Conservation (phyloP, 2,888 invertebrate species). For the Hedya salicella region DNA sequence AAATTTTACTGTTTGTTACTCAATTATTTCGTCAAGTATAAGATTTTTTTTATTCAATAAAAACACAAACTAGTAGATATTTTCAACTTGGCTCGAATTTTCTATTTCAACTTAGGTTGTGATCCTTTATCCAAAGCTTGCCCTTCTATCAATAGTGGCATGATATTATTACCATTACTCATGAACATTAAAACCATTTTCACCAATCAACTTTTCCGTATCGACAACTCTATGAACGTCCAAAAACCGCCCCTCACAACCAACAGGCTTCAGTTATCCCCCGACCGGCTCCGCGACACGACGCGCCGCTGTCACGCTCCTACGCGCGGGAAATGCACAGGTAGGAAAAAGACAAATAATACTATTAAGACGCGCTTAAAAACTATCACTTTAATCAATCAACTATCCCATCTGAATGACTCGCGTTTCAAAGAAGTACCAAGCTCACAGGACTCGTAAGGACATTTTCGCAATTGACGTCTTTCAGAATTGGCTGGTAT, state of each 20-base stretch:
- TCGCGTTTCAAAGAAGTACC: background rate
- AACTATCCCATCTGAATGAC: background rate
- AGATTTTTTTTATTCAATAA: too few species aligned
- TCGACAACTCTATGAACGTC: conserved; percentile 59
- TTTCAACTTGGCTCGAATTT: too few species aligned
- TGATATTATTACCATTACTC: too few species aligned
- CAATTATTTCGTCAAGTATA: too few species aligned
- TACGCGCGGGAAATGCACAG: conserved; percentile 62
- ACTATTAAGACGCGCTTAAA: background rate
- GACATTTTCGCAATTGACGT: conserved; percentile 10
- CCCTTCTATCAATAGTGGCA: too few species aligned
- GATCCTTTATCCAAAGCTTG: too few species aligned
- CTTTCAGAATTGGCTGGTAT: conserved; percentile 17
- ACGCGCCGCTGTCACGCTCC: conserved; percentile 50
- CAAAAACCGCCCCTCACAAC: conserved; percentile 57
- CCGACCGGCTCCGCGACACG: conserved; percentile 54
- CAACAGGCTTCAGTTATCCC: conserved; percentile 66
- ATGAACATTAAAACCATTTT: background rate
- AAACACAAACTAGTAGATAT: too few species aligned
- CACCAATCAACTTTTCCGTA: conserved; percentile 44
- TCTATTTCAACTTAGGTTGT: too few species aligned
- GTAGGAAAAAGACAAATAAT: conserved; percentile 51
- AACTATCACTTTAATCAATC: background rate
- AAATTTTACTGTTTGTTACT: too few species aligned
- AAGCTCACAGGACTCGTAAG: conserved; percentile 19